phyloP scores from a whole-genome alignment of 2,888 invertebrate genomes.

The Rhopalosiphum nymphaeae region DNA sequence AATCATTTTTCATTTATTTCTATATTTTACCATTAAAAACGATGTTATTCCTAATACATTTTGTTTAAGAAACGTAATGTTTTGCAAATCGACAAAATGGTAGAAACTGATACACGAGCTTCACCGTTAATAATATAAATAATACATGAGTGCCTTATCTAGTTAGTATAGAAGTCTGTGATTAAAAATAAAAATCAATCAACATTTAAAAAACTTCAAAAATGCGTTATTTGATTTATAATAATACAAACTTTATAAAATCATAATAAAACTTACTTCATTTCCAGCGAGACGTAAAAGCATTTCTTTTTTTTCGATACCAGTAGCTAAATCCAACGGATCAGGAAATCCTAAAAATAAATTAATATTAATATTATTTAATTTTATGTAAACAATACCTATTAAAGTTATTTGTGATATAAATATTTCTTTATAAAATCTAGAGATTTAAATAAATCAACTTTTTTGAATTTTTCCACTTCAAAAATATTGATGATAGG shows the following conservation, averaged over 20 bases:
- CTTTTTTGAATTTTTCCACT: neutral
- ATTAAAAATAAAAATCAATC: too few relatives aligned
- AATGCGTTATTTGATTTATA: neutral
- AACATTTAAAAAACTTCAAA: neutral
- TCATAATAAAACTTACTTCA: slow-evolving; percentile 73
- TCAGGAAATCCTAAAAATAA: slow-evolving; percentile 77
- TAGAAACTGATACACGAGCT: too few relatives aligned
- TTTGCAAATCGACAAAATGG: too few relatives aligned
- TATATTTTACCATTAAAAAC: too few relatives aligned
- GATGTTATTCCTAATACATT: too few relatives aligned
- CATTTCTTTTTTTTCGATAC: slow-evolving; percentile 90
- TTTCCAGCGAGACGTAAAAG: slow-evolving; percentile 88
- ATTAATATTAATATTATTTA: neutral
- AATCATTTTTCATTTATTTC: too few relatives aligned
- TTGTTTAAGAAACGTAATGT: too few relatives aligned
- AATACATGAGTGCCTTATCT: too few relatives aligned
- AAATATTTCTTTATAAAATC: neutral
- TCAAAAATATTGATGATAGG: neutral
- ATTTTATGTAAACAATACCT: neutral
- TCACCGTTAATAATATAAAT: too few relatives aligned
- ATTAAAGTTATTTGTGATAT: neutral
- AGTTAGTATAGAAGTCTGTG: too few relatives aligned
- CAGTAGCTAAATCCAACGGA: slow-evolving; percentile 92
- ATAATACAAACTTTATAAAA: neutral
- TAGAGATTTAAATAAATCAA: neutral